phyloP scores from a whole-genome alignment of 2,113 vertebrate genomes.

The Coptodon bakossiorum region DNA sequence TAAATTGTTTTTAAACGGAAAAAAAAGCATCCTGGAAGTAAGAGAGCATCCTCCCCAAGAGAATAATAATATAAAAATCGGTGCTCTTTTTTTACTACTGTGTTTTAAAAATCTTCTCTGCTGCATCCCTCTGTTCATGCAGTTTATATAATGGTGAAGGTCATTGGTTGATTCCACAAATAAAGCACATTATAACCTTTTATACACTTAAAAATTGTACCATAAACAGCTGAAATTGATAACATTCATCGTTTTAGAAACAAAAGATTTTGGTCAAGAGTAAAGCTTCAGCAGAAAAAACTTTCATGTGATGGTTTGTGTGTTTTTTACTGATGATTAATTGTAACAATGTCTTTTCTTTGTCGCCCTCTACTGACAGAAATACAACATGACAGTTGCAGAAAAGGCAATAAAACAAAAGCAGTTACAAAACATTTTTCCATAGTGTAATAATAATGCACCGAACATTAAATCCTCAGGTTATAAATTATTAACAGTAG shows the following conservation, averaged over 20 bases:
- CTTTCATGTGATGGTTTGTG: background rate
- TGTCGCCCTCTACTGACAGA: conserved; percentile 15
- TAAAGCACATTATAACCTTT: background rate
- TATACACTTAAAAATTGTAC: background rate
- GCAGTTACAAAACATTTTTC: background rate
- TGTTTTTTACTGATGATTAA: background rate
- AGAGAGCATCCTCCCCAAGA: background rate
- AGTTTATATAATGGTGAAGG: background rate
- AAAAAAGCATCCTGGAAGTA: background rate
- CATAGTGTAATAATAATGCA: background rate
- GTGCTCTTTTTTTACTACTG: background rate
- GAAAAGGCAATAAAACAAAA: background rate
- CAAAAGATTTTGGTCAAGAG: background rate
- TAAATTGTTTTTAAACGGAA: background rate
- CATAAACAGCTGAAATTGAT: rapidly evolving
- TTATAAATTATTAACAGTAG: background rate
- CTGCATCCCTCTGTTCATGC: rapidly evolving
- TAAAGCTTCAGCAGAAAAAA: background rate
- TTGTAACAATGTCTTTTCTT: background rate
- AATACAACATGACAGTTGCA: background rate
- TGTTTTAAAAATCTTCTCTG: background rate
- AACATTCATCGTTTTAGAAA: rapidly evolving
- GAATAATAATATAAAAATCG: background rate
- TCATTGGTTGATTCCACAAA: background rate
- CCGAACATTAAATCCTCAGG: background rate